Conservation (phyloP, 2,113 vertebrate genomes). For the Picathartes gymnocephalus region DNA sequence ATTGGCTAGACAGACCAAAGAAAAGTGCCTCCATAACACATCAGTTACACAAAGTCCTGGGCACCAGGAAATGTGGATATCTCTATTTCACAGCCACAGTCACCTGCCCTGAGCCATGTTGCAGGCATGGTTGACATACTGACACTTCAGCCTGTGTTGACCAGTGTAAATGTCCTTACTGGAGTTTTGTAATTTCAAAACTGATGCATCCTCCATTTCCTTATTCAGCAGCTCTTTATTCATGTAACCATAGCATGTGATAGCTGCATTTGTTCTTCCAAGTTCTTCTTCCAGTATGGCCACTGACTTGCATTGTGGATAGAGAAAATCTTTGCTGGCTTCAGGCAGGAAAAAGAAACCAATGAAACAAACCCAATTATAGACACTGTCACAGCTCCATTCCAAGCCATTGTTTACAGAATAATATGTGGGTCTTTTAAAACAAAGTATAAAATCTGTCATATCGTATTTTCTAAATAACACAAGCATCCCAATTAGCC, state of each 20-base stretch:
- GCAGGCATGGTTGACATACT: not conserved
- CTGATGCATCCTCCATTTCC: not conserved
- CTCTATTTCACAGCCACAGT: not conserved
- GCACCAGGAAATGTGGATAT: not conserved
- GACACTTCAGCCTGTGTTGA: not conserved
- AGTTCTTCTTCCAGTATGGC: not conserved
- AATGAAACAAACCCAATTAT: not conserved
- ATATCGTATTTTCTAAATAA: not conserved
- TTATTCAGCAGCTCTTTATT: not conserved
- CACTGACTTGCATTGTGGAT: not conserved
- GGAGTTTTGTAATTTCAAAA: not conserved
- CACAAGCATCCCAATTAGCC: not conserved
- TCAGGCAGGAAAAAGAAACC: not conserved
- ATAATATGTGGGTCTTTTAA: not conserved
- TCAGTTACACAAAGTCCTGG: not conserved
- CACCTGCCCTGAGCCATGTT: not conserved
- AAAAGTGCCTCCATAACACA: not conserved
- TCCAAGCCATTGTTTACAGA: not conserved
- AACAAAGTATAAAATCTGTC: not conserved
- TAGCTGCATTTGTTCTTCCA: not conserved
- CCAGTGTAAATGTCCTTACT: not conserved
- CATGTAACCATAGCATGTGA: not conserved
- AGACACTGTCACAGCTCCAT: not conserved
- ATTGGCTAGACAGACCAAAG: not conserved
- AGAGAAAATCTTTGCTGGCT: not conserved